Percentiles rank a stretch among this genome's conserved stretches.
Conservation (phyloP, 2,797 vertebrate genomes). For the Oryzias sinensis region DNA sequence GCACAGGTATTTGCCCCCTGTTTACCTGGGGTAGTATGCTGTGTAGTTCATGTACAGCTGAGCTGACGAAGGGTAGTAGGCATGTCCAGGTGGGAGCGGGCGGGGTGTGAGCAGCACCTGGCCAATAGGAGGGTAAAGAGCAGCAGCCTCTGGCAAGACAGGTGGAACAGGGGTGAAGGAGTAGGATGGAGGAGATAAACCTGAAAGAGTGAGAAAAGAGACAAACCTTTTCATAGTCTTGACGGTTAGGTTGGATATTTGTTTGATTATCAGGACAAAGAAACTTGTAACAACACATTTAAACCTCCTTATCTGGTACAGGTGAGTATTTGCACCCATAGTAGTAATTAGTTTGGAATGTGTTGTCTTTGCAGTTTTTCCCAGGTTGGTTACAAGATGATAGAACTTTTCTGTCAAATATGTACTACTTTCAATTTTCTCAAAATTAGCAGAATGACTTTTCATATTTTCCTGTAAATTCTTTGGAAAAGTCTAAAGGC, state of each 20-base stretch:
- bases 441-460: neutral
- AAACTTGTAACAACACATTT: constrained; percentile 58
- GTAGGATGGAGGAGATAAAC: constrained; percentile 90
- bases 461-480: neutral
- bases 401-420: neutral
- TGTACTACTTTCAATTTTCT: neutral
- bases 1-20: neutral
- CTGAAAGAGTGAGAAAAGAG: constrained; percentile 62
- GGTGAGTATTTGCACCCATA: constrained; percentile 3
- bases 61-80: constrained; percentile 87
- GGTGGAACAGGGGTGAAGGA: constrained; percentile 84
- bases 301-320: constrained; percentile 13
- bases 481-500: neutral
- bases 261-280: constrained; percentile 66
- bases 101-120: constrained; percentile 87
- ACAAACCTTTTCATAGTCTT: constrained; percentile 13
- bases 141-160: constrained; percentile 85
- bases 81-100: constrained; percentile 76
- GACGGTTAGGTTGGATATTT: constrained; percentile 34
- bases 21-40: constrained; percentile 94
- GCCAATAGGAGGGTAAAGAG: constrained; percentile 84
- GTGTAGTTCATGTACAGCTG: constrained; percentile 97
- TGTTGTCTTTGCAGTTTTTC: neutral
- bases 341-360: neutral
- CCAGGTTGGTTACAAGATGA: too few species aligned